These are phyloP conservation scores for Oncorhynchus clarkii DNA, from an alignment of 2,113 vertebrate species.

Conservation along the genomic window DNA sequence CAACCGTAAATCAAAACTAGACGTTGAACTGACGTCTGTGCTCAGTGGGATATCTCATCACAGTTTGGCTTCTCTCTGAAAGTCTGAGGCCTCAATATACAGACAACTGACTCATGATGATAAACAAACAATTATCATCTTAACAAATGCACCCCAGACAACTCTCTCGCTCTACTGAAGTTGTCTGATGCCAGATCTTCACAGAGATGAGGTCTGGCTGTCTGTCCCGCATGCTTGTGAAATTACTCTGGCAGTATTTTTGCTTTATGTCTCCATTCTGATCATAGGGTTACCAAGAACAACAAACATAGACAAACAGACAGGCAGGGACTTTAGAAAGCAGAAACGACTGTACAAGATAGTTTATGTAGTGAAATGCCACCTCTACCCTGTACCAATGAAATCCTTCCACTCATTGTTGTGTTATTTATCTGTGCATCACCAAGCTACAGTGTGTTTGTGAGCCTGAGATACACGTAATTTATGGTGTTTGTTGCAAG, in stretches of 20 bases:
- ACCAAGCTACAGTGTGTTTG: conserved; percentile 15
- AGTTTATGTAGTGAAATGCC: too few species aligned
- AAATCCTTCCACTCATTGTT: neutral
- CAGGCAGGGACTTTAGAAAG: neutral
- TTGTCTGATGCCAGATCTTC: conserved; percentile 44
- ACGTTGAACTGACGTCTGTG: too few species aligned
- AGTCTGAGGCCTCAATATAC: neutral
- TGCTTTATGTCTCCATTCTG: too few species aligned
- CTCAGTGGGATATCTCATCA: neutral
- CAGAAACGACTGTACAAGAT: too few species aligned
- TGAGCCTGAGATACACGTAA: conserved; percentile 27
- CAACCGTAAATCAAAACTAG: too few species aligned
- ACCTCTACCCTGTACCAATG: too few species aligned
- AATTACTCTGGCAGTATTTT: conserved; percentile 32
- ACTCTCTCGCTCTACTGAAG: too few species aligned
- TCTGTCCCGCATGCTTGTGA: conserved; percentile 19
- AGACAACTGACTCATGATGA: conserved; percentile 35
- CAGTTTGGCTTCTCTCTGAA: neutral
- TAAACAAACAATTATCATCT: conserved; percentile 50
- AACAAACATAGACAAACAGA: too few species aligned
- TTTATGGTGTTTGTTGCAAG: conserved; percentile 32
- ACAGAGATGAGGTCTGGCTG: neutral
- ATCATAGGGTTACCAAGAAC: too few species aligned
- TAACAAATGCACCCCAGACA: conserved; percentile 38
- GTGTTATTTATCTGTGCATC: conserved; percentile 26